phyloP scores from a whole-genome alignment of 30 jellyfish, hydroid and myxozoan genomes.

The Turritopsis rubra region DNA sequence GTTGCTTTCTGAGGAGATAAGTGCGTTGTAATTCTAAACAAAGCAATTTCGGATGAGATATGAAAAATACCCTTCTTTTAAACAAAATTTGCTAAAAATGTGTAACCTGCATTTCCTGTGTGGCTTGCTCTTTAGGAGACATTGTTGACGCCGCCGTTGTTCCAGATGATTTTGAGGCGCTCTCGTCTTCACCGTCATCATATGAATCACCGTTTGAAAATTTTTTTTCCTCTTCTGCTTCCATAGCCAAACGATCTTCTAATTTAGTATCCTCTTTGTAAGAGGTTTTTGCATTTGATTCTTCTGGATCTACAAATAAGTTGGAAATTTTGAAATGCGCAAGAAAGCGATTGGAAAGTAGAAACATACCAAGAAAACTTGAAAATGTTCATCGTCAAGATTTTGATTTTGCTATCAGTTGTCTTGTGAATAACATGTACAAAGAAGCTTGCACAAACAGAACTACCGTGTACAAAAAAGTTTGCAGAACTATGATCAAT shows the following conservation, averaged over 20 bases:
- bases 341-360: too few species aligned
- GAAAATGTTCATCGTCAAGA: too few species aligned
- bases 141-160: slow-evolving; percentile 59
- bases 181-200: slow-evolving; percentile 59
- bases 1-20: slow-evolving; percentile 91
- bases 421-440: too few species aligned
- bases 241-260: slow-evolving; percentile 96
- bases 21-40: slow-evolving; percentile 82
- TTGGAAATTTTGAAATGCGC: background rate
- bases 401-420: too few species aligned
- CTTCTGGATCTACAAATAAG: slow-evolving; percentile 10
- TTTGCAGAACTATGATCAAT: too few species aligned
- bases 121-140: slow-evolving; percentile 98
- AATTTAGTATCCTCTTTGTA: slow-evolving; percentile 90
- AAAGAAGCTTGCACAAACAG: too few species aligned
- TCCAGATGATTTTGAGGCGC: slow-evolving; percentile 39
- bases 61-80: too few species aligned
- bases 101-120: slow-evolving; percentile 99
- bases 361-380: too few species aligned
- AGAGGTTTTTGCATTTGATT: slow-evolving; percentile 31
- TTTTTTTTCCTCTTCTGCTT: slow-evolving; percentile 98
- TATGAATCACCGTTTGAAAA: slow-evolving; percentile 90
- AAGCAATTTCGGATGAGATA: background rate
- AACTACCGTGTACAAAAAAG: too few species aligned
- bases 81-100: too few species aligned